Percentiles rank a stretch among this genome's conserved stretches.
These are phyloP conservation scores for Eurytoma californica DNA, from an alignment of 2,888 invertebrate genomes.

Conservation along the genomic window DNA sequence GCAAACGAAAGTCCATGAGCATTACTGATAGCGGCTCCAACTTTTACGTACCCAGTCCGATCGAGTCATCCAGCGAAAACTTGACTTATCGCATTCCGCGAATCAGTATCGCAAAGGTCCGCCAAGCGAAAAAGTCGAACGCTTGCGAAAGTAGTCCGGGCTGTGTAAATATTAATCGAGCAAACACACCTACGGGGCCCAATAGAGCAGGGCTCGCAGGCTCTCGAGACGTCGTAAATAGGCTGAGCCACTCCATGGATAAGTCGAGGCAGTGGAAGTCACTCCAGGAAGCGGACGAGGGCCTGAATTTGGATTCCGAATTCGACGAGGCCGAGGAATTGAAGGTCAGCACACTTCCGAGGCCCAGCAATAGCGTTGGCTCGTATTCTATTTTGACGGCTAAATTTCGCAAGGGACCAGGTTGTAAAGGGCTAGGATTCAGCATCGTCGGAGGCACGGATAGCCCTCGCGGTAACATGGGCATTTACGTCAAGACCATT, in stretches of 20 bases:
- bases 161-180: background rate
- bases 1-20: conserved; percentile 81
- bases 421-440: conserved; percentile 90
- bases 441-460: conserved; percentile 93
- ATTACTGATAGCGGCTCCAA: conserved; percentile 79
- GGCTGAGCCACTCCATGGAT: conserved; percentile 47
- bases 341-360: conserved; percentile 79
- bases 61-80: conserved; percentile 67
- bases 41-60: conserved; percentile 84
- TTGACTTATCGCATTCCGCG: conserved; percentile 59
- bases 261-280: conserved; percentile 33
- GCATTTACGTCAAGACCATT: conserved; percentile 91
- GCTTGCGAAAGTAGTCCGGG: background rate
- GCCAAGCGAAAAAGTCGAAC: conserved; percentile 58
- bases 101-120: conserved; percentile 71
- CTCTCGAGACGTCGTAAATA: conserved; percentile 69
- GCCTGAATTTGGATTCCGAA: conserved; percentile 71
- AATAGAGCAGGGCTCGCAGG: background rate
- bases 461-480: conserved; percentile 90
- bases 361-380: conserved; percentile 76
- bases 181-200: conserved; percentile 14
- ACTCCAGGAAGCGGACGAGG: conserved; percentile 70
- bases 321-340: conserved; percentile 77
- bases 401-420: conserved; percentile 86
- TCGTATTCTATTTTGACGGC: conserved; percentile 78